Conservation (phyloP, 1,140 invertebrate genomes). For the Pogonomyrmex californicus region DNA sequence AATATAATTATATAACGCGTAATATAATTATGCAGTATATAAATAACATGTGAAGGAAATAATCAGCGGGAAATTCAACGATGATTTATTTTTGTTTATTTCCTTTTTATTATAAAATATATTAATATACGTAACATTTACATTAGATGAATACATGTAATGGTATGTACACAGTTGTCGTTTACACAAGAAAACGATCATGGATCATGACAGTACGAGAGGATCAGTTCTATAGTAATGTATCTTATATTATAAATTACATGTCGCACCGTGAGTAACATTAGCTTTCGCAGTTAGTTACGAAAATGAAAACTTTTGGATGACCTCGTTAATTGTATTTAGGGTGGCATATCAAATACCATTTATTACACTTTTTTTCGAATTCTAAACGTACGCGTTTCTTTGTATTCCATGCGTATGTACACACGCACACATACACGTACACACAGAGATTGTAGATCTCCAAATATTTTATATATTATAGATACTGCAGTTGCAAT, state of each 20-base stretch:
- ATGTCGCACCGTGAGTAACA: neutral
- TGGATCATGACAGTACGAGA: constrained; percentile 7
- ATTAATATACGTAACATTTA: constrained; percentile 81
- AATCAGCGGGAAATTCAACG: neutral
- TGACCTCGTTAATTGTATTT: constrained; percentile 36
- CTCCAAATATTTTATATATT: constrained; percentile 20
- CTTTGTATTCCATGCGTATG: constrained; percentile 33
- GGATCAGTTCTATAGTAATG: neutral
- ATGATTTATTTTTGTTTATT: constrained; percentile 45
- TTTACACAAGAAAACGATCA: constrained; percentile 26
- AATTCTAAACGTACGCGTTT: neutral
- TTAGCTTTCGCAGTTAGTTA: neutral
- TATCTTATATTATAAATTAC: constrained; percentile 31
- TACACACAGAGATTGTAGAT: neutral
- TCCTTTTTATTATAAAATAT: constrained; percentile 82
- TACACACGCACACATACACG: neutral
- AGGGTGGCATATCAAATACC: constrained; percentile 29
- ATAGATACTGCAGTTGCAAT: constrained; percentile 5
- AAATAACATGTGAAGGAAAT: neutral
- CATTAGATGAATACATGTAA: constrained; percentile 71
- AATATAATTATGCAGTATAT: neutral
- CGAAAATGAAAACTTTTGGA: constrained; percentile 8
- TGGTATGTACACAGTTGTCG: constrained; percentile 67
- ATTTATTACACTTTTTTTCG: constrained; percentile 51
- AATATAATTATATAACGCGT: no score